These are phyloP conservation scores for Lates calcarifer DNA, from an alignment of 2,113 vertebrate genomes.

Conservation along the genomic window DNA sequence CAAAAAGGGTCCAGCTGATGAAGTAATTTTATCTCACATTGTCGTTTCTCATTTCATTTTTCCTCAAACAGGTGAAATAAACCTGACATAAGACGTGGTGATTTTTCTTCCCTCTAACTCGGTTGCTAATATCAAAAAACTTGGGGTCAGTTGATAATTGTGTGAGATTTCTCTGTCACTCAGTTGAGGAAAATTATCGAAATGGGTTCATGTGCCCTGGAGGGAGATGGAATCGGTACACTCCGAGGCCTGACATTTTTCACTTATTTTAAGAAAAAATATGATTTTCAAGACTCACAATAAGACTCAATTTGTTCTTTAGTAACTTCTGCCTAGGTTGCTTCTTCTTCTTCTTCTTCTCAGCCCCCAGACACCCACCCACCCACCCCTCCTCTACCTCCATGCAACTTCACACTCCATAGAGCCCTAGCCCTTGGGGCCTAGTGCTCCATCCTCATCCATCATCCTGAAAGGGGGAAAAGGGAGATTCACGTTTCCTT, in stretches of 20 bases:
- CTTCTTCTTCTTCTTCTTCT: not conserved
- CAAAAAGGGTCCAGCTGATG: slow-evolving; percentile 19
- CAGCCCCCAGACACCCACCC: no score
- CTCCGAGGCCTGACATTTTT: slow-evolving; percentile 17
- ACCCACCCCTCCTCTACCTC: not conserved
- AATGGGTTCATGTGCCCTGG: slow-evolving; percentile 5
- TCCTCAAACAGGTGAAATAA: slow-evolving; percentile 31
- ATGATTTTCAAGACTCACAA: slow-evolving; percentile 27
- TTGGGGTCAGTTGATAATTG: slow-evolving; percentile 25
- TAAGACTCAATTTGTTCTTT: slow-evolving; percentile 51
- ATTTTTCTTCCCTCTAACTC: slow-evolving; percentile 14
- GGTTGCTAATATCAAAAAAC: slow-evolving; percentile 12
- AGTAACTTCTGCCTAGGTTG: slow-evolving; percentile 37
- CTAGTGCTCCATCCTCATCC: slow-evolving; percentile 64
- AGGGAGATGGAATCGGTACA: slow-evolving; percentile 18
- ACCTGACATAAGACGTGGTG: not conserved
- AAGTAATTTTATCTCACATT: not conserved
- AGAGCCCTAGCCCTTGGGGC: slow-evolving; percentile 67
- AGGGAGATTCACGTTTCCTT: slow-evolving; percentile 74
- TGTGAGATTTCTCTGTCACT: slow-evolving; percentile 21
- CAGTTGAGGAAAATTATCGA: not conserved
- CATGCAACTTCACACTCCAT: slow-evolving; percentile 67
- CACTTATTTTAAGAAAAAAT: slow-evolving; percentile 21
- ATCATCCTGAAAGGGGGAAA: slow-evolving; percentile 73
- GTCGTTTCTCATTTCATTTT: slow-evolving; percentile 1